Base-by-base conservation (phyloP, 2,797 vertebrate species). In the Labeo calbasu region DNA sequence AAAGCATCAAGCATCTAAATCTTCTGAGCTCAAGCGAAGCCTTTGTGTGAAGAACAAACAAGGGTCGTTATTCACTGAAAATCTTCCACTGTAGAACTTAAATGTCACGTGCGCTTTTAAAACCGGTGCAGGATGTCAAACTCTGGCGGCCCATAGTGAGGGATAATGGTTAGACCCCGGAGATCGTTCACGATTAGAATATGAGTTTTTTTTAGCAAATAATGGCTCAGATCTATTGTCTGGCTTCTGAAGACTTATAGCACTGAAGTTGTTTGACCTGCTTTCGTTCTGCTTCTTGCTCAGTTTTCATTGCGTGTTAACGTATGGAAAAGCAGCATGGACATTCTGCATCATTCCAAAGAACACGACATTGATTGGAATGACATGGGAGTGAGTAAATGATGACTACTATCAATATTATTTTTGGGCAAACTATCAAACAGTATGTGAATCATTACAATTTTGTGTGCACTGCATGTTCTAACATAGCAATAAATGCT, bases 391-490 rank as follows among this genome's bases (percentile, higher is more conserved):
- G 72, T 9, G 19, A n/a, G 28, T 9, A 55, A 55, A 75, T 40
- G 28, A 75, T 75, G 28, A 32, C 25, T 14, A 28, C 61, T 13
- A 65, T 65, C 61, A 75, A 75, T 55, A 46, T 61, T 77, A 46
- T 23, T 61, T 61, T 77, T 61, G 57, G n/a, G 23, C 21, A 21
- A 43, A 17, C 75, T 77, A 43, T 59, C 36, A 59, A 43, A 59
- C 21, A 61, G 23, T 8, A 65, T 63, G 76, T 78, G 15, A 78
- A 48, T 65, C 15, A 50, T 63, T 28, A 0, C 5, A 8, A 9
- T 28, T 65, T 13, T 19, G 40, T 63, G 76, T 77, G 40, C 28
- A 28, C 50, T 73, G 5, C 32, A 48, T 73, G 50, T 75, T 75
- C 13, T 59, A 59, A 9, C 32, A 43, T 32, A 59, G 21, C 32